These are phyloP conservation scores for Dynastes hyllus DNA, from an alignment of 2,888 invertebrate genomes.

Conservation along the genomic window DNA sequence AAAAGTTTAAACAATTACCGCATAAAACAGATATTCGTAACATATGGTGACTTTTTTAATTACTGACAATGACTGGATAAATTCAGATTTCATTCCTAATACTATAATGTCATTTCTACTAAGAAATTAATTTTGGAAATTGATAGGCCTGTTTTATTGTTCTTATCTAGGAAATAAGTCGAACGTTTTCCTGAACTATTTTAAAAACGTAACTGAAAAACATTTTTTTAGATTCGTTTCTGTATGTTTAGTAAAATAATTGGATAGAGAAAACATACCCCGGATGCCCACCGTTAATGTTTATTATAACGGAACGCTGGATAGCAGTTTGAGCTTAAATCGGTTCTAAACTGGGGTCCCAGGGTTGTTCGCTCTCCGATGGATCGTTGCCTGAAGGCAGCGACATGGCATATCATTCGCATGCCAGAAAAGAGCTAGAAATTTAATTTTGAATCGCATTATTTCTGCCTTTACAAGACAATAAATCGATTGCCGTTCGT, in stretches of 20 bases:
- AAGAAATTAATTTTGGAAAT: too few relatives aligned
- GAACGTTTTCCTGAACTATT: too few relatives aligned
- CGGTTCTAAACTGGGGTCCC: slow-evolving; percentile 8
- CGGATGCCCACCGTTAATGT: slow-evolving; percentile 24
- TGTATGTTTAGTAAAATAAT: slow-evolving; percentile 4
- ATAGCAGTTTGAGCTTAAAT: slow-evolving; percentile 28
- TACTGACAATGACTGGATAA: too few relatives aligned
- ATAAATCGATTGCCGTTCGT: slow-evolving; percentile 64
- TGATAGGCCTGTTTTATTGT: too few relatives aligned
- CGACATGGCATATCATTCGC: slow-evolving; percentile 64
- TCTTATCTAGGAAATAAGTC: too few relatives aligned
- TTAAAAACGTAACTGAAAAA: too few relatives aligned
- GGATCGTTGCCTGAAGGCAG: slow-evolving; percentile 57
- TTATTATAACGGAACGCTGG: slow-evolving; percentile 35
- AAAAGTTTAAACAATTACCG: too few relatives aligned
- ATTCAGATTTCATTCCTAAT: too few relatives aligned
- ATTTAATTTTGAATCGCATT: slow-evolving; percentile 69
- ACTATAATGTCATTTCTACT: too few relatives aligned
- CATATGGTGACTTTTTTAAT: too few relatives aligned
- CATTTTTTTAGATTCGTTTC: neutral
- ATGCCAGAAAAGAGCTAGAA: slow-evolving; percentile 65
- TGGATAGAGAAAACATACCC: neutral
- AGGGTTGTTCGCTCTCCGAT: slow-evolving; percentile 19
- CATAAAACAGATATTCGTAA: too few relatives aligned
- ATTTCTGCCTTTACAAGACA: slow-evolving; percentile 67